Evolutionary conservation across 2,113 vertebrate genomes (phyloP), one percentile per base, ranked within the genome.

Genomic region (Oceanites oceanicus): DNA sequence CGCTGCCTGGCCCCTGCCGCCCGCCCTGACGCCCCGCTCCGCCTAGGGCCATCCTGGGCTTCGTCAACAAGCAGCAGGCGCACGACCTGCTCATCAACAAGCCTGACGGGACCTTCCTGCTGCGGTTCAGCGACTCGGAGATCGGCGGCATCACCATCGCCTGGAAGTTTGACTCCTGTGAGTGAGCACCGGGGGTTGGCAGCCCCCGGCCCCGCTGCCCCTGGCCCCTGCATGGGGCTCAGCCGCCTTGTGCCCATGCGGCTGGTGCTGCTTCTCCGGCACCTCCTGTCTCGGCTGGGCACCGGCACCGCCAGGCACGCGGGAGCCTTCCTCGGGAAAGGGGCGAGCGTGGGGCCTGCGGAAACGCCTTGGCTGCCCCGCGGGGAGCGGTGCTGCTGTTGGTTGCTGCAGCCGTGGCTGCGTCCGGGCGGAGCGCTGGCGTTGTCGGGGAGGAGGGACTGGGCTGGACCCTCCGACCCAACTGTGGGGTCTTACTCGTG

Each of bases 91-190:
- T 99, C 97, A 99, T 99, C 98, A 99, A 99, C 97, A 99, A 99
- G 97, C 99, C 99, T 13, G 99, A 99, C 4, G 99, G 99, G 36
- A 99, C 99, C 85, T 99, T 99, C 96, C 98, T 99, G 5, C 98
- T 99, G 97, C 98, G 99, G 52, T 99, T 99, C 92, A 99, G 99
- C 4, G 99, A 99, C 98, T 99, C 99, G 0, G 99, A 99, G 97
- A 99, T 99, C 1, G 99, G 99, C 4, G 99, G 99, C 75, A 99
- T 99, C 93, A 99, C 99, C 92, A 99, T 99, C 4, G 99, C 99
- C 2, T 99, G 99, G 99, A 98, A 98, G 94, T 98, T 98, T 0
- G 98, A 98, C 55, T 98, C 98, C 56, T 96, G 98, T 98, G 97
- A 98, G 98, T 97, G 74, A 13, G 4, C 1, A 4, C 32, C 1